These are phyloP conservation scores for Dryas iulia DNA, from an alignment of 1,140 invertebrate species.

Conservation along the genomic window DNA sequence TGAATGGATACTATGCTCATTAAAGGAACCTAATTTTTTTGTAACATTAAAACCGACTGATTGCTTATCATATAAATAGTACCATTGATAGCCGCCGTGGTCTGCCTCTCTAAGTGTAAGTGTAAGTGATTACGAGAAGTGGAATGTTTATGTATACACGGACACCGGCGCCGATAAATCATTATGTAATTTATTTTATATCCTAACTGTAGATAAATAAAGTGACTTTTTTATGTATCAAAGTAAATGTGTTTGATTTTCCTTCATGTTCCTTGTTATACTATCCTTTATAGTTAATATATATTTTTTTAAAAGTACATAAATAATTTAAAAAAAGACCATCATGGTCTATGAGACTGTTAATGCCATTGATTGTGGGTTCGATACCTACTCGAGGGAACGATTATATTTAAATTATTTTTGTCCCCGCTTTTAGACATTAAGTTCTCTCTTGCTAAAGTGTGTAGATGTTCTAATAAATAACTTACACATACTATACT, in stretches of 20 bases:
- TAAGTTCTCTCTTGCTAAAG: no score
- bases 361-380: no score
- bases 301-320: no score
- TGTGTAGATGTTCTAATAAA: no score
- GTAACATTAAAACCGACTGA: background rate
- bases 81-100: background rate
- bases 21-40: slow-evolving; percentile 6
- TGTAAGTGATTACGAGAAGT: slow-evolving; percentile 35
- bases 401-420: no score
- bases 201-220: slow-evolving; percentile 79
- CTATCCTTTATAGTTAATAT: no score
- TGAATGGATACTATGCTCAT: slow-evolving; percentile 16
- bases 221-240: slow-evolving; percentile 77
- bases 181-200: slow-evolving; percentile 80
- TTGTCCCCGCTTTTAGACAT: no score
- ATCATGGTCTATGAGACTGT: no score
- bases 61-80: background rate
- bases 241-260: slow-evolving; percentile 34
- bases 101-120: background rate
- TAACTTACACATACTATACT: no score
- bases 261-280: background rate
- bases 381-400: no score
- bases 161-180: slow-evolving; percentile 60
- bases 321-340: no score
- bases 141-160: slow-evolving; percentile 53